Base-by-base conservation (phyloP, 2,113 vertebrate species). In the Eurystomus gularis region DNA sequence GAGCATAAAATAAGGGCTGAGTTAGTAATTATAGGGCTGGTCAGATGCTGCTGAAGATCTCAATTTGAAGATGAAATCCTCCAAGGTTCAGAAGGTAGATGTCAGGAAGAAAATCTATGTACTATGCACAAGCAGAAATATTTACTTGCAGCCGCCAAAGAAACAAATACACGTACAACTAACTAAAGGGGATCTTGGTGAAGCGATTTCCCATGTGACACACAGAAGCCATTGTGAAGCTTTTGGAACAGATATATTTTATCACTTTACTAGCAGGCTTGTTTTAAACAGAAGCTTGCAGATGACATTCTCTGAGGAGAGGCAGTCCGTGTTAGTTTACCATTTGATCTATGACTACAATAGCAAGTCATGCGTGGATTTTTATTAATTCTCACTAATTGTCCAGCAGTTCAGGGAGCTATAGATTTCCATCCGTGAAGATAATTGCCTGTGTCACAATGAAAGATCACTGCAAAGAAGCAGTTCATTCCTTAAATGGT, bases 311-410 rank as follows among this genome's bases (percentile, higher is more conserved):
- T 60, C 31, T 17, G 52, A 39, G 68, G 76, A 39, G 69, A 21
- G 39, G 44, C 24, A 44, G 46, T 37, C 52, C 7, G 66, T 64
- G 60, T 58, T 39, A 13, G 71, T 86, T 91, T 57, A 14, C 75
- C 15, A 46, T 46, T 77, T 83, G 86, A 94, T 83, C 61, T 85
- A 68, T 75, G 71, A 25, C 49, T 42, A 39, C 82, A 73, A 14
- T 54, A 86, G 48, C 11, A 18, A 78, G 64, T 65, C 4, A 3
- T 20, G 73, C 3, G 2, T 33, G 71, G 57, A 40, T 79, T 77
- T 69, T 61, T 79, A 55, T 88, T 88, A 93, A 54, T 84, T 87
- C 80, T 92, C 54, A 58, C 71, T 95, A 92, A 93, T 92, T 96
- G 70, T 82, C 83, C 69, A 58, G 85, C 87, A 71, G 64, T 88